These are phyloP conservation scores for Tiliqua scincoides DNA, from an alignment of 2,113 vertebrate species.

Conservation along the genomic window DNA sequence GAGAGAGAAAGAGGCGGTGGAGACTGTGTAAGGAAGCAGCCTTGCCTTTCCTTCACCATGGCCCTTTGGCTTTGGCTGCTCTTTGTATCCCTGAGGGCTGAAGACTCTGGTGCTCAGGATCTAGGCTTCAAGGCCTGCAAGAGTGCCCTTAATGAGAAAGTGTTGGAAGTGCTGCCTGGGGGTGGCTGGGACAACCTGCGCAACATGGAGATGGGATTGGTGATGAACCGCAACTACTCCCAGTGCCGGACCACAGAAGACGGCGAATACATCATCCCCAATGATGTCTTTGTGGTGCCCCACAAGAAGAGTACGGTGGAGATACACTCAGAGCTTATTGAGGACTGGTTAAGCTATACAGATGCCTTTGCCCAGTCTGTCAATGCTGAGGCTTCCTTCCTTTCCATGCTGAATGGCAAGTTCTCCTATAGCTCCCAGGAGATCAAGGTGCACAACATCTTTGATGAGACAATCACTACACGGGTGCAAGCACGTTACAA, in stretches of 20 bases:
- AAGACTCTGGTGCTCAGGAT: fast-evolving
- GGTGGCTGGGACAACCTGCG: slow-evolving; percentile 80
- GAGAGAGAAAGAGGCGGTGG: not conserved
- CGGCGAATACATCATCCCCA: slow-evolving; percentile 75
- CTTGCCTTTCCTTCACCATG: not conserved
- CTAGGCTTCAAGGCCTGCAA: slow-evolving; percentile 66
- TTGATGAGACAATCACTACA: slow-evolving; percentile 65
- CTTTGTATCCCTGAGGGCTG: not conserved
- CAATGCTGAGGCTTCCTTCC: slow-evolving; percentile 68
- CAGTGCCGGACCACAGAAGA: slow-evolving; percentile 78
- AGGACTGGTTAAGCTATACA: slow-evolving; percentile 72
- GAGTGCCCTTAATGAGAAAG: slow-evolving; percentile 41
- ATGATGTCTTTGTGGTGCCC: slow-evolving; percentile 74
- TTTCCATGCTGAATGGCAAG: slow-evolving; percentile 68
- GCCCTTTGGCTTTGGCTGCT: not conserved
- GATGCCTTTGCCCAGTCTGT: slow-evolving; percentile 66
- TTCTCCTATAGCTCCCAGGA: slow-evolving; percentile 71
- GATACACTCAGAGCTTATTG: slow-evolving; percentile 73
- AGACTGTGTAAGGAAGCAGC: not conserved
- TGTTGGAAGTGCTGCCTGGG: slow-evolving; percentile 76
- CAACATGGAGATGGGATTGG: slow-evolving; percentile 77
- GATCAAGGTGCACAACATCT: slow-evolving; percentile 75
- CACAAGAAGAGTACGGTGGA: slow-evolving; percentile 71
- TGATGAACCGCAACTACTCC: slow-evolving; percentile 76
- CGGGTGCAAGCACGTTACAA: slow-evolving; percentile 76